These are phyloP conservation scores for Drosophila azteca DNA, from an alignment of 1,140 invertebrate genomes.

Conservation along the genomic window DNA sequence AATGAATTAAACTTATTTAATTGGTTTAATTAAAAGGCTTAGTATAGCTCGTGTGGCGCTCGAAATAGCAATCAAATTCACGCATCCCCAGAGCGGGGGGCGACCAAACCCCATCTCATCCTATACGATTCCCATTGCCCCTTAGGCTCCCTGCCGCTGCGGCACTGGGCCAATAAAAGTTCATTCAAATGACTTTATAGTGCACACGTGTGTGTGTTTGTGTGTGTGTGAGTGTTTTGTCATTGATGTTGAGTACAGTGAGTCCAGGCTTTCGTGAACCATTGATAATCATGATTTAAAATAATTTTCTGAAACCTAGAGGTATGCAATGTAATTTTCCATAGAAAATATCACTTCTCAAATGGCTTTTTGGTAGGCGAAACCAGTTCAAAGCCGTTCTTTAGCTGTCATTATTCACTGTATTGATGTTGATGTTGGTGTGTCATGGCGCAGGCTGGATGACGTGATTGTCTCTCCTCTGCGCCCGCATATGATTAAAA, in stretches of 20 bases:
- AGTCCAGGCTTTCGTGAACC: neutral
- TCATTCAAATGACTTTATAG: slow-evolving; percentile 54
- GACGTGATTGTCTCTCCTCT: slow-evolving; percentile 69
- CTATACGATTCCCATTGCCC: too few relatives aligned
- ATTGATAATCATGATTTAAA: neutral
- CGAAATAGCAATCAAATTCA: slow-evolving; percentile 44
- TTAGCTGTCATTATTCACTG: slow-evolving; percentile 24
- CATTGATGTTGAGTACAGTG: slow-evolving; percentile 37
- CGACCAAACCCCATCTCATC: neutral
- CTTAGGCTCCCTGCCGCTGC: slow-evolving; percentile 15
- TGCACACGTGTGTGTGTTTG: slow-evolving; percentile 31
- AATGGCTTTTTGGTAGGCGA: neutral
- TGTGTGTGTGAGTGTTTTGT: slow-evolving; percentile 28
- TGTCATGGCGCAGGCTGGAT: slow-evolving; percentile 68
- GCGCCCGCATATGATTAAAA: slow-evolving; percentile 81
- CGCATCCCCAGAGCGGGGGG: neutral
- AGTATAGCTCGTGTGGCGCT: slow-evolving; percentile 5
- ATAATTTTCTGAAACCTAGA: slow-evolving; percentile 2
- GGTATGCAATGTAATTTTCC: slow-evolving; percentile 3
- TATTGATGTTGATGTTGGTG: slow-evolving; percentile 63
- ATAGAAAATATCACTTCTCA: too few relatives aligned
- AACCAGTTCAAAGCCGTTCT: too few relatives aligned
- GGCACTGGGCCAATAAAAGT: slow-evolving; percentile 37
- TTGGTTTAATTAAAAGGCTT: slow-evolving; percentile 50
- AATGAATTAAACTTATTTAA: slow-evolving; percentile 24